A percentile compares a stretch with the other conserved stretches of the same genome.
Conservation (phyloP, 2,888 invertebrate genomes). For the Sphaerophoria taeniata region DNA sequence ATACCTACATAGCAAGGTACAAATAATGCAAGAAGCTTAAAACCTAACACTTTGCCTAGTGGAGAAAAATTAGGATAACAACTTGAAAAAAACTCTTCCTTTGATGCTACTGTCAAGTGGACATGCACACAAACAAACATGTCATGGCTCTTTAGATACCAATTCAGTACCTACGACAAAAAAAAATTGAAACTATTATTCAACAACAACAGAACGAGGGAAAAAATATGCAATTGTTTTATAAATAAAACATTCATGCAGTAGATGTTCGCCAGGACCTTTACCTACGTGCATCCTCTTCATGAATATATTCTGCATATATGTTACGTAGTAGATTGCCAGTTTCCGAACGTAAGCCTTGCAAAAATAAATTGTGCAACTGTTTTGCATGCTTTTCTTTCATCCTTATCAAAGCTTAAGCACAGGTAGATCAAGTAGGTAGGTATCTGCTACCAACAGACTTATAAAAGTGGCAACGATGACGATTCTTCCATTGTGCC, state of each 20-base stretch:
- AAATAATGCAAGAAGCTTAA: slow-evolving; percentile 54
- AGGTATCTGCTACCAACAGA: slow-evolving; percentile 21
- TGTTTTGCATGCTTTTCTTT: slow-evolving; percentile 67
- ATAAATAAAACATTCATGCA: slow-evolving; percentile 72
- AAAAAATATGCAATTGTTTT: slow-evolving; percentile 72
- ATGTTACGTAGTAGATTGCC: slow-evolving; percentile 63
- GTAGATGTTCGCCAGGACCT: slow-evolving; percentile 60
- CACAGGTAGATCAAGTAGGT: slow-evolving; percentile 40
- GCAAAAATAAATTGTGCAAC: slow-evolving; percentile 56
- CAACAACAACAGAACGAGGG: slow-evolving; percentile 75
- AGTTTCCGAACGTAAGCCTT: too few relatives aligned
- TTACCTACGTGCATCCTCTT: not conserved
- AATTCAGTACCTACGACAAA: slow-evolving; percentile 65
- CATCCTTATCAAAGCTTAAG: slow-evolving; percentile 20
- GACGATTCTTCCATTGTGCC: slow-evolving; percentile 66
- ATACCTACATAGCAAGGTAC: too few relatives aligned
- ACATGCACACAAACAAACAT: slow-evolving; percentile 2
- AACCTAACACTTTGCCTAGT: slow-evolving; percentile 72
- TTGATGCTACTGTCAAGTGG: slow-evolving; percentile 62
- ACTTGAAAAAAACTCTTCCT: slow-evolving; percentile 67
- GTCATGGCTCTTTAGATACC: slow-evolving; percentile 28
- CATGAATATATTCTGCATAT: not conserved
- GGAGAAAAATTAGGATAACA: slow-evolving; percentile 74
- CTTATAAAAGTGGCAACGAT: slow-evolving; percentile 65
- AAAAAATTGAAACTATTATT: slow-evolving; percentile 72